These are phyloP conservation scores for Nasonia vitripennis DNA, from an alignment of 1,140 invertebrate species.

Conservation along the genomic window DNA sequence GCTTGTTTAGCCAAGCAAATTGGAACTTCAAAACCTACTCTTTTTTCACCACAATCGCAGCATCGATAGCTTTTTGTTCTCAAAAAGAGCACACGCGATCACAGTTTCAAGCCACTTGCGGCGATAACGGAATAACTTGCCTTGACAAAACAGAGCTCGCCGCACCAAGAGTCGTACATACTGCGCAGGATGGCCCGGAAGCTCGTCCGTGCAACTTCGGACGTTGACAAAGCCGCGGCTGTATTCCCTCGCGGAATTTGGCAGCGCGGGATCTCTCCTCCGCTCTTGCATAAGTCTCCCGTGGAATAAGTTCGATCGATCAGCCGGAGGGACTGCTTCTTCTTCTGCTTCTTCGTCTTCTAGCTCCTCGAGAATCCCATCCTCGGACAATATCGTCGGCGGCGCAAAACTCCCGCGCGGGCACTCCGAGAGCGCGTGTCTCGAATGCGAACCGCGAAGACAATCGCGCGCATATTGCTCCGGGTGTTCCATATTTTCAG, in stretches of 20 bases:
- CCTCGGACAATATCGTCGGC: conserved; percentile 33
- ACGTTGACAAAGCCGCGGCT: not conserved
- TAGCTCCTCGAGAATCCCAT: not conserved
- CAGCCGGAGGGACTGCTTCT: not conserved
- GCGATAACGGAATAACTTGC: not conserved
- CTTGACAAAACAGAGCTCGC: not conserved
- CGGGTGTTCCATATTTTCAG: conserved; percentile 54
- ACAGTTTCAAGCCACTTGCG: not conserved
- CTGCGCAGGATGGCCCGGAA: not conserved
- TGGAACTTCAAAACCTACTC: not conserved
- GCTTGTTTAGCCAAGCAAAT: not conserved
- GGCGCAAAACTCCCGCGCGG: not conserved
- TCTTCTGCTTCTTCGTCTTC: not conserved
- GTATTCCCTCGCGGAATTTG: not conserved
- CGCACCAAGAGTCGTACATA: not conserved
- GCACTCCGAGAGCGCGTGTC: conserved; percentile 27
- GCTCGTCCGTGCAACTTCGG: not conserved
- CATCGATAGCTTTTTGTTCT: no score
- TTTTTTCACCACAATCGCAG: no score
- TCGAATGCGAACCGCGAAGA: conserved; percentile 22
- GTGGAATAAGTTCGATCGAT: conserved; percentile 35
- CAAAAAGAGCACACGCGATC: no score
- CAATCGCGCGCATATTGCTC: conserved; percentile 25
- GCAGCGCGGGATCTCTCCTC: not conserved
- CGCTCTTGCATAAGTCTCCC: conserved; percentile 23